Percentiles rank a stretch among this genome's conserved stretches.
Evolutionary conservation across 1,140 invertebrate species (phyloP).

Genomic region (Sarcophaga peregrina): DNA sequence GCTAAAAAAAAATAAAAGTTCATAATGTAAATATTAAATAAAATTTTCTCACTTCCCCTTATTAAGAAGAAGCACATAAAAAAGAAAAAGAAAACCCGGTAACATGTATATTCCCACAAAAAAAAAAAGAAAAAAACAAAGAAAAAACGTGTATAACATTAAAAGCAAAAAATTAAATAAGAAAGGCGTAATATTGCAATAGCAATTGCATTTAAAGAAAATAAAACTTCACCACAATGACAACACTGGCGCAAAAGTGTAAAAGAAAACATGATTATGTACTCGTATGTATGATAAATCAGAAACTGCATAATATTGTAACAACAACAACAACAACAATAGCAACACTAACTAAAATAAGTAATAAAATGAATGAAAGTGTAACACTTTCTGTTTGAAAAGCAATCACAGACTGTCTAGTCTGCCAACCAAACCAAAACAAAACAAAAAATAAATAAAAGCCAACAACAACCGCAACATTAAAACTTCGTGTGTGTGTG

Average conservation of each 20-base stretch:
- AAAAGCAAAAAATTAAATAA: not conserved
- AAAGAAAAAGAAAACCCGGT: not conserved
- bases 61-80: not conserved
- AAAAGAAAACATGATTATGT: not conserved
- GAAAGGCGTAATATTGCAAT: constrained; percentile 14
- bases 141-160: not conserved
- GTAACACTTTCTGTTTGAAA: constrained; percentile 42
- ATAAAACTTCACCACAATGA: not conserved
- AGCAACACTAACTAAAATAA: constrained; percentile 13
- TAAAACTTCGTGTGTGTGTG: too few relatives aligned
- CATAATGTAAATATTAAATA: not conserved
- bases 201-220: constrained; percentile 17
- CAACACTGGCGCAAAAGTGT: not conserved
- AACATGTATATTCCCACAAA: too few relatives aligned
- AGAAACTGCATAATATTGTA: constrained; percentile 31
- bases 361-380: constrained; percentile 43
- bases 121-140: too few relatives aligned
- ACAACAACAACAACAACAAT: constrained; percentile 36
- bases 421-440: too few relatives aligned
- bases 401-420: not conserved
- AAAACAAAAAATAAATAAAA: too few relatives aligned
- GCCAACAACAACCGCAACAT: too few relatives aligned
- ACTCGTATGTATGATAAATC: constrained; percentile 13
- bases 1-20: not conserved
- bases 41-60: not conserved